Percentiles rank a stretch among this genome's conserved stretches.
Evolutionary conservation across 2,888 invertebrate species (phyloP).

Genomic region (Athalia circularis): DNA sequence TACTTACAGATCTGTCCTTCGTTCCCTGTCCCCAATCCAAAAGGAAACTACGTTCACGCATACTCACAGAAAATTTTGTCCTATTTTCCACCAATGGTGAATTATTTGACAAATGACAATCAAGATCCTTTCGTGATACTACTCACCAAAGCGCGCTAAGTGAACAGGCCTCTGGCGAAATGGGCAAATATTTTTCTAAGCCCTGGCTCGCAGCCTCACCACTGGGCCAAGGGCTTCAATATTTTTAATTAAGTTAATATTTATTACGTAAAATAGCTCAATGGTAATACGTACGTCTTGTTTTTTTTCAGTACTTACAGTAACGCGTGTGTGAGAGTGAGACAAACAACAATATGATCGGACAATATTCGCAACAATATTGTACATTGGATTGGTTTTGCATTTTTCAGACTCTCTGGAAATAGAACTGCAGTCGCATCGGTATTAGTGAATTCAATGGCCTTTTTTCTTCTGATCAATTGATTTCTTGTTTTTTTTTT

Average conservation of each 20-base stretch:
- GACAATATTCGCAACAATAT: constrained; percentile 73
- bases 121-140: constrained; percentile 64
- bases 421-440: constrained; percentile 69
- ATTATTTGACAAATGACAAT: constrained; percentile 65
- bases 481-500: not conserved
- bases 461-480: constrained; percentile 20
- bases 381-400: constrained; percentile 73
- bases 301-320: constrained; percentile 72
- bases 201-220: constrained; percentile 59
- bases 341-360: constrained; percentile 72
- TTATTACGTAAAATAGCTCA: constrained; percentile 70
- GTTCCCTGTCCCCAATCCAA: constrained; percentile 64
- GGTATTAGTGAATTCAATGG: constrained; percentile 49
- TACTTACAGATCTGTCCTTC: constrained; percentile 71
- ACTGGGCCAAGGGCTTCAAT: constrained; percentile 61
- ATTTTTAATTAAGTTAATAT: constrained; percentile 63
- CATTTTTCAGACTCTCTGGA: constrained; percentile 74
- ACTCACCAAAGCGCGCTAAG: constrained; percentile 66
- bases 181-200: constrained; percentile 56
- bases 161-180: constrained; percentile 57
- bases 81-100: constrained; percentile 57
- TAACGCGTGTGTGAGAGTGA: constrained; percentile 72
- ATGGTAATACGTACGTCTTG: constrained; percentile 73
- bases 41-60: constrained; percentile 59
- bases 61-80: constrained; percentile 67